A percentile compares a stretch with the other conserved stretches of the same genome.
These are phyloP conservation scores for Linurgus olivaceus DNA, from an alignment of 2,797 vertebrate genomes.

Conservation along the genomic window DNA sequence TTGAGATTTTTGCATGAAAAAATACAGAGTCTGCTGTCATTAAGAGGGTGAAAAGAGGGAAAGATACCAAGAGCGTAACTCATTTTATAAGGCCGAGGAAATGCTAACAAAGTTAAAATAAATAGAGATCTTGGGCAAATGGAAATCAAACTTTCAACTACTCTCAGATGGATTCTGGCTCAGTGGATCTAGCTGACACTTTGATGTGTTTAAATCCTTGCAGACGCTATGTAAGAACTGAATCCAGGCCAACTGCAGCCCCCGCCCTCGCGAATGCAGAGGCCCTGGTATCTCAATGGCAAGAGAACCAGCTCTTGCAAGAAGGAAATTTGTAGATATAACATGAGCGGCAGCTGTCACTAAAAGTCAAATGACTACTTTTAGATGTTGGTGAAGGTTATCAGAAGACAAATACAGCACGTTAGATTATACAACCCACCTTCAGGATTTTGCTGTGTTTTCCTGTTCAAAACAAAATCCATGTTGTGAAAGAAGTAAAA, in stretches of 20 bases:
- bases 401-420: constrained; percentile 78
- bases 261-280: constrained; percentile 17
- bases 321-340: constrained; percentile 73
- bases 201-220: constrained; percentile 44
- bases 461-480: constrained; percentile 20
- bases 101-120: not conserved
- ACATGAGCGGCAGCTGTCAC: constrained; percentile 53
- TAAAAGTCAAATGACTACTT: constrained; percentile 65
- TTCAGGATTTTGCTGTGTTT: constrained; percentile 38
- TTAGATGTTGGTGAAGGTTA: constrained; percentile 62
- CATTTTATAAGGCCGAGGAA: not conserved
- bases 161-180: not conserved
- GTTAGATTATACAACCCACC: constrained; percentile 65
- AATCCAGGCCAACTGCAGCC: constrained; percentile 23
- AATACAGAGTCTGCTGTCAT: not conserved
- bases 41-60: not conserved
- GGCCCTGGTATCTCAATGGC: constrained; percentile 19
- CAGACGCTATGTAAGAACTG: constrained; percentile 35
- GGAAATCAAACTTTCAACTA: constrained; percentile 21
- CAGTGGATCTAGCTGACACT: not conserved
- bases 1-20: not conserved
- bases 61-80: not conserved
- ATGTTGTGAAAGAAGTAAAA: not conserved
- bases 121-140: not conserved
- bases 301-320: constrained; percentile 44